Percentiles rank a stretch among this genome's conserved stretches.
These are phyloP conservation scores for Panonychus citri DNA, from an alignment of 1,140 invertebrate species.

Conservation along the genomic window DNA sequence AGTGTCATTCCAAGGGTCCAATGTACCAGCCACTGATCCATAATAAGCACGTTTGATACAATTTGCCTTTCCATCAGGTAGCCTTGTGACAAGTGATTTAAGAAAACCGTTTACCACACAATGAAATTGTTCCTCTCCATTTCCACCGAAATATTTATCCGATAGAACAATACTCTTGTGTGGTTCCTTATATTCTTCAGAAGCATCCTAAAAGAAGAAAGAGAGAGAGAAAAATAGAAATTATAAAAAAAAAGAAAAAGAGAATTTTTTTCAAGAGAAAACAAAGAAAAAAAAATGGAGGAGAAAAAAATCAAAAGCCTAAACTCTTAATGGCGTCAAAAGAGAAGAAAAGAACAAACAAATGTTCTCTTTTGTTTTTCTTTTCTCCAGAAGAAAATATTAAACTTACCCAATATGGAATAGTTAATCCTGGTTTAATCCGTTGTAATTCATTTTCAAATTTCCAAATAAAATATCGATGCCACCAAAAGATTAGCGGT, in stretches of 20 bases:
- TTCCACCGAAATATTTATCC: neutral
- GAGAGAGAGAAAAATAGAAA: too few species aligned
- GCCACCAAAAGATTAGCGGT: neutral
- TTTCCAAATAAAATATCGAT: neutral
- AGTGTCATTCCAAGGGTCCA: neutral
- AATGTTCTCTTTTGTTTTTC: too few species aligned
- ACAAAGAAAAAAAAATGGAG: too few species aligned
- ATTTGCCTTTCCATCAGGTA: neutral
- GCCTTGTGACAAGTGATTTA: neutral
- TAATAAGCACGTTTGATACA: neutral
- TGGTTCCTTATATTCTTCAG: neutral
- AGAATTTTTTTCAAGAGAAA: too few species aligned
- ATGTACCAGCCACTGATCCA: neutral
- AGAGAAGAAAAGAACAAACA: too few species aligned
- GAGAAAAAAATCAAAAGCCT: too few species aligned
- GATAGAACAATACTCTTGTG: neutral
- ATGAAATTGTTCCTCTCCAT: neutral
- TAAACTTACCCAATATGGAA: constrained; percentile 1
- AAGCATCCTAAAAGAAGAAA: neutral
- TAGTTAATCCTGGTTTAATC: neutral
- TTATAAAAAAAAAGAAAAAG: too few species aligned
- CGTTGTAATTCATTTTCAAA: neutral
- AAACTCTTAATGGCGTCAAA: too few species aligned
- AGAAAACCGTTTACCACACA: neutral
- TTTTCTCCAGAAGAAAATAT: neutral